Percentiles rank a stretch among this genome's conserved stretches.
Evolutionary conservation across 2,797 vertebrate species (phyloP).

Genomic region (Spheniscus humboldti): DNA sequence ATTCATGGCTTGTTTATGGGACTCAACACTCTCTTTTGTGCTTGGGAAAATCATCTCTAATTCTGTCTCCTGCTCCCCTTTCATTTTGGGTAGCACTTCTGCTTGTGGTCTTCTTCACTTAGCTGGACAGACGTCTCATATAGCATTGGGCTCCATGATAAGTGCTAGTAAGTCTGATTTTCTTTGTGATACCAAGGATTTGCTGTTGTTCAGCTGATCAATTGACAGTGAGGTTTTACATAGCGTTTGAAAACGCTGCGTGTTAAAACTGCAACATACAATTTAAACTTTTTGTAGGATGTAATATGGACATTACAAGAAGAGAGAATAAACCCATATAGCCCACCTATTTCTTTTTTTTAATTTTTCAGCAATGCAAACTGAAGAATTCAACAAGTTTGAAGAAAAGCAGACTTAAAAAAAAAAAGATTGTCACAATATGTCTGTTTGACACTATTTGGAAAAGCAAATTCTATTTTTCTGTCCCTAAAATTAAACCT

Average conservation of each 20-base stretch:
- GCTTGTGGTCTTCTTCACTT: neutral
- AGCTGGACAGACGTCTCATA: neutral
- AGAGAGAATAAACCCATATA: neutral
- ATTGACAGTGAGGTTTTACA: neutral
- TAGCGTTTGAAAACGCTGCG: rapidly evolving
- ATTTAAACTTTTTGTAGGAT: neutral
- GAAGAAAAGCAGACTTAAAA: neutral
- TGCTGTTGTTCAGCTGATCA: neutral
- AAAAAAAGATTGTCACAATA: neutral
- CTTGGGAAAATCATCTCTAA: neutral
- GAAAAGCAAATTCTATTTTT: neutral
- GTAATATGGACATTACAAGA: neutral
- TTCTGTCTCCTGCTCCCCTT: neutral
- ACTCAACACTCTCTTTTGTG: neutral
- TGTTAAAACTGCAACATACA: neutral
- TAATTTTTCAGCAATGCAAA: neutral
- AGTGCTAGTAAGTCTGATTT: neutral
- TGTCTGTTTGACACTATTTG: neutral
- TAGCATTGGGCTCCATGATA: neutral
- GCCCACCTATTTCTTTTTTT: neutral
- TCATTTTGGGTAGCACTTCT: neutral
- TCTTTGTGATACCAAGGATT: neutral
- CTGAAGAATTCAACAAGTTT: neutral
- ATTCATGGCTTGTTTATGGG: neutral
- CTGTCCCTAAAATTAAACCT: slow-evolving; percentile 5